phyloP scores from a whole-genome alignment of 2,888 invertebrate genomes.

The Caenorhabditis sp. region DNA sequence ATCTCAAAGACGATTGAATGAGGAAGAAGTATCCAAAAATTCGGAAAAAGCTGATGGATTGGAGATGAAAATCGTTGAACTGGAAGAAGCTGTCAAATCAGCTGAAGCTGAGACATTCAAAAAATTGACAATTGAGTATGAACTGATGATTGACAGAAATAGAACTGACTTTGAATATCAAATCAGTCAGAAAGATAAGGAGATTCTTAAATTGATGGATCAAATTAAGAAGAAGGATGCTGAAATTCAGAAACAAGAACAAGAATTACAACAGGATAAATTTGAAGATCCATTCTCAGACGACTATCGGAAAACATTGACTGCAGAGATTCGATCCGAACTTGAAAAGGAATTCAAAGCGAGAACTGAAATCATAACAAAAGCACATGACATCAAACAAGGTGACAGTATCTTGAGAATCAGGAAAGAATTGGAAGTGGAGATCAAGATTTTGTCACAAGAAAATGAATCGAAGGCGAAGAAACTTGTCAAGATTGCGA shows the following conservation, averaged over 20 bases:
- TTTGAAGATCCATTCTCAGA: constrained; percentile 40
- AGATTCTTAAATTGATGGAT: constrained; percentile 37
- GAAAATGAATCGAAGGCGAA: constrained; percentile 43
- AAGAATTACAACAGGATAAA: constrained; percentile 5
- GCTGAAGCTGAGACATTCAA: constrained; percentile 42
- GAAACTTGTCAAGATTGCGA: constrained; percentile 13
- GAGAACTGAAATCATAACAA: constrained; percentile 56
- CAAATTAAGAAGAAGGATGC: constrained; percentile 44
- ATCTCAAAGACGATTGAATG: neutral
- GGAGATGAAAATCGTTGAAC: neutral
- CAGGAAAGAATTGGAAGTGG: constrained; percentile 58
- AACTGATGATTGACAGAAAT: constrained; percentile 41
- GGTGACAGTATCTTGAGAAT: constrained; percentile 54
- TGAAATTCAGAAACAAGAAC: constrained; percentile 31
- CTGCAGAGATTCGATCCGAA: constrained; percentile 39
- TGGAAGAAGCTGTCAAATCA: constrained; percentile 20
- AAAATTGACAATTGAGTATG: constrained; percentile 51
- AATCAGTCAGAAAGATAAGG: constrained; percentile 29
- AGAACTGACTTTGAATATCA: constrained; percentile 23
- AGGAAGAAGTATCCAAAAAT: neutral
- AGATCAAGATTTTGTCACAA: constrained; percentile 37
- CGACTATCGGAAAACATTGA: constrained; percentile 33
- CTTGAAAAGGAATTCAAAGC: constrained; percentile 58
- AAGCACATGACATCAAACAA: constrained; percentile 62
- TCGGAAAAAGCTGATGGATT: neutral